Percentiles rank a stretch among this genome's conserved stretches.
Conservation (phyloP, 1,140 invertebrate species). For the Drosophila neocordata region DNA sequence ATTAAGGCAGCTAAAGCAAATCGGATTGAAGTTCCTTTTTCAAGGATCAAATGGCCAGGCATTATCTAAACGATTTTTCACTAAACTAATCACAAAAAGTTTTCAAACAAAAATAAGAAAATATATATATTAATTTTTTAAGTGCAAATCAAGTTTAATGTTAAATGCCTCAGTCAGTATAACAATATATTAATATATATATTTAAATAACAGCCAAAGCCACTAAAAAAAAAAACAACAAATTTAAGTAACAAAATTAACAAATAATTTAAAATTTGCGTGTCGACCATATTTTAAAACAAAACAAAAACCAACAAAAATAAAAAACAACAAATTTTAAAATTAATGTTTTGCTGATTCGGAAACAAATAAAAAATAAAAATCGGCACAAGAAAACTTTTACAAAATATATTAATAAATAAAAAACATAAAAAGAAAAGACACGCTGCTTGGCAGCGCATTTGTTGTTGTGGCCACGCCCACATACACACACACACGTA, state of each 20-base stretch:
- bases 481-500: neutral
- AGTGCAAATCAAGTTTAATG: constrained; percentile 52
- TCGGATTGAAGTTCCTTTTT: constrained; percentile 69
- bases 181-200: constrained; percentile 6
- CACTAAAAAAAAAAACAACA: constrained; percentile 16
- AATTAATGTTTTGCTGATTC: constrained; percentile 62
- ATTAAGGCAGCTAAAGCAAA: constrained; percentile 55
- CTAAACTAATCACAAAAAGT: constrained; percentile 13
- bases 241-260: constrained; percentile 13
- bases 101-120: constrained; percentile 6
- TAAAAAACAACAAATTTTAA: constrained; percentile 21
- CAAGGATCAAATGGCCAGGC: constrained; percentile 32
- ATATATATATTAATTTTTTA: constrained; percentile 26
- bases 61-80: constrained; percentile 48
- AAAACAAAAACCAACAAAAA: too few relatives aligned
- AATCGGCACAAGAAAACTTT: constrained; percentile 24
- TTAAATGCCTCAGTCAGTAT: constrained; percentile 75
- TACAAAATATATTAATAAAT: constrained; percentile 28
- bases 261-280: constrained; percentile 27
- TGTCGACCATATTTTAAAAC: constrained; percentile 61
- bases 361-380: constrained; percentile 8
- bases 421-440: constrained; percentile 21
- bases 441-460: constrained; percentile 33
- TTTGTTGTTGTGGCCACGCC: constrained; percentile 35
- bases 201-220: constrained; percentile 2